Evolutionary conservation across 2,113 vertebrate genomes (phyloP), one percentile per base, ranked within the genome.

Genomic region (Embiotoca jacksoni): DNA sequence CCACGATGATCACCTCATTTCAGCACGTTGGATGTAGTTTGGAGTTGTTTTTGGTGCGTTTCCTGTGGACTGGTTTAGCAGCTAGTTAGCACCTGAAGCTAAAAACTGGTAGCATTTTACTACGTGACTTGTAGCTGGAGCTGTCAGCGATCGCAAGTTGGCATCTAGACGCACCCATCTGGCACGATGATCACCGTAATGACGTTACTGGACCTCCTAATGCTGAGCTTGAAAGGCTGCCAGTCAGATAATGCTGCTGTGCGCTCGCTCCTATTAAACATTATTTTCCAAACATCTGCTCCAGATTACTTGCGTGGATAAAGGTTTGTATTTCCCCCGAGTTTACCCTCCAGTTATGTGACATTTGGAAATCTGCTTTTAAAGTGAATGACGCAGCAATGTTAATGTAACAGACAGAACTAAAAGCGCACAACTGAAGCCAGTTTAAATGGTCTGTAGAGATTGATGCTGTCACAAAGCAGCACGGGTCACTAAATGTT

Each of bases 31-130:
- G 52, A 3, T 53, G 49, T 32, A 77, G 46, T 75, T 70, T 46
- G 10, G 23, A 14, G 63, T 62, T 52, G 7, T 56, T 60, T 66
- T 62, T 36, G 30, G n/a, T 3, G 37, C 63, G 65, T 83, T 75
- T 87, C 50, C 55, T 41, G 16, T 62, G 35, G 9, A 56, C 31
- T 64, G 54, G 23, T 81, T 81, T 63, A 64, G 80, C 53, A 80
- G 88, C 86, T 90, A 89, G 88, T 85, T 92, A 91, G 89, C 90
- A 72, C 46, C 3, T 37, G 11, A 80, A 72, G 90, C 91, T 92
- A 89, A 84, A 23, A 81, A 16, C 61, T 68, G 67, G 37, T 46
- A 15, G 46, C 47, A 50, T 78, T n/a, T 52, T 39, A 60, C 69
- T 68, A 16, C 35, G 75, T 53, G 74, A 80, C 62, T 30, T 72